phyloP scores from a whole-genome alignment of 2,797 vertebrate genomes.

The Toxotes lorentzi region DNA sequence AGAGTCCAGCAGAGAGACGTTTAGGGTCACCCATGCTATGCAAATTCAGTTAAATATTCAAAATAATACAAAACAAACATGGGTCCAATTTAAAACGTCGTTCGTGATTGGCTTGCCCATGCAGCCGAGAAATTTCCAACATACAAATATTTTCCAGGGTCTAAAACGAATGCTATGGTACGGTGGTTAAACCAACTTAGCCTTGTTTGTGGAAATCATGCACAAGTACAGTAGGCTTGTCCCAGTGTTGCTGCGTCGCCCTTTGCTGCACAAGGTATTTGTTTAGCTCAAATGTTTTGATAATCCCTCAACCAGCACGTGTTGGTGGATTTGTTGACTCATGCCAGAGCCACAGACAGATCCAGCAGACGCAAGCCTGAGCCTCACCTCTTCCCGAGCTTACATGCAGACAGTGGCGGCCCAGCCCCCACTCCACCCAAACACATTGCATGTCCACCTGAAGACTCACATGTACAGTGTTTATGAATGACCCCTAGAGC shows the following conservation, averaged over 20 bases:
- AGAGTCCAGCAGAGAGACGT: background rate
- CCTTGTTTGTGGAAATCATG: constrained; percentile 17
- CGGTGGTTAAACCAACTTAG: constrained; percentile 1
- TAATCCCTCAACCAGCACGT: constrained; percentile 81
- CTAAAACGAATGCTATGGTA: background rate
- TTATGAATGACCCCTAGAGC: constrained; percentile 54
- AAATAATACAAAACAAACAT: background rate
- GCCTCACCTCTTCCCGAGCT: constrained; percentile 69
- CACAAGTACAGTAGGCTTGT: constrained; percentile 8
- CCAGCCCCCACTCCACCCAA: constrained; percentile 60
- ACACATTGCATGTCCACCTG: constrained; percentile 79
- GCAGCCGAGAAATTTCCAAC: background rate
- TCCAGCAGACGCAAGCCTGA: constrained; percentile 64
- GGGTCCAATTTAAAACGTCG: background rate
- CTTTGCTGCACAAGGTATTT: constrained; percentile 67
- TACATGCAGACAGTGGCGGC: constrained; percentile 50
- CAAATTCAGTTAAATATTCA: background rate
- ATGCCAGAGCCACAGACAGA: constrained; percentile 70
- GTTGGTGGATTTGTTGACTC: constrained; percentile 83
- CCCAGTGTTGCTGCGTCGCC: constrained; percentile 35
- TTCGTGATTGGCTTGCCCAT: background rate
- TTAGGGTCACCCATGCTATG: background rate
- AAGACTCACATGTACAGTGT: constrained; percentile 72
- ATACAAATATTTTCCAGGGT: background rate
- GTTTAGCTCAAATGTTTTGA: constrained; percentile 70